Evolutionary conservation across 2,888 invertebrate genomes (phyloP), one percentile per base, ranked within the genome.

Genomic region (Drosophila cognata): DNA sequence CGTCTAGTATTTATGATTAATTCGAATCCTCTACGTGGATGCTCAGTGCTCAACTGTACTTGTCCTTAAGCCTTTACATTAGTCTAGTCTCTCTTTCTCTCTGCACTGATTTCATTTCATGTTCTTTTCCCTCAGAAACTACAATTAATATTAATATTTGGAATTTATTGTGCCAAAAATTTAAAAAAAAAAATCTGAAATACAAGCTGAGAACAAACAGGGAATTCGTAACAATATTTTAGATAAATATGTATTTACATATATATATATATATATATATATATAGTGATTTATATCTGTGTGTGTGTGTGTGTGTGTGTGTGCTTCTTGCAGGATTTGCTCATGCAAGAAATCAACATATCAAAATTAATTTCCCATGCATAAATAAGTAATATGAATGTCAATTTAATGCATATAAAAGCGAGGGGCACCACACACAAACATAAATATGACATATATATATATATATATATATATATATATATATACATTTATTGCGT

Each of bases 341-440:
- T 86, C 85, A 85, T 88, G 88, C 88, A 86, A 78, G 76, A 88
- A 85, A 85, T 88, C 85, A 85, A 85, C 88, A 85, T 86, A 86
- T 84, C 84, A 86, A 86, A 85, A 88, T 88, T 88, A 85, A 85
- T 85, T 85, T 88, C 84, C 88, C 85, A 85, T 85, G 88, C 88
- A 85, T 85, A 88, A 86, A 86, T 88, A 85, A 85, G 86, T 85
- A 86, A 85, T 85, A 81, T 84, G 84, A 86, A 86, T 85, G 85
- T 85, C 88, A 85, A 85, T 83, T 85, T 83, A 88, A 88, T 83
- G 88, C 83, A 81, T 79, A 77, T 55, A 36, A 60, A 57, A 64
- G 55, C 43, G 50, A 55, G 59, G 51, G 57, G 28, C 57, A 31
- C 46, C 59, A 51, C 63, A 59, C 38, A 51, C 38, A 63, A 28